phyloP scores from a whole-genome alignment of 2,888 invertebrate species.

The Rhyacophila evoluta region DNA sequence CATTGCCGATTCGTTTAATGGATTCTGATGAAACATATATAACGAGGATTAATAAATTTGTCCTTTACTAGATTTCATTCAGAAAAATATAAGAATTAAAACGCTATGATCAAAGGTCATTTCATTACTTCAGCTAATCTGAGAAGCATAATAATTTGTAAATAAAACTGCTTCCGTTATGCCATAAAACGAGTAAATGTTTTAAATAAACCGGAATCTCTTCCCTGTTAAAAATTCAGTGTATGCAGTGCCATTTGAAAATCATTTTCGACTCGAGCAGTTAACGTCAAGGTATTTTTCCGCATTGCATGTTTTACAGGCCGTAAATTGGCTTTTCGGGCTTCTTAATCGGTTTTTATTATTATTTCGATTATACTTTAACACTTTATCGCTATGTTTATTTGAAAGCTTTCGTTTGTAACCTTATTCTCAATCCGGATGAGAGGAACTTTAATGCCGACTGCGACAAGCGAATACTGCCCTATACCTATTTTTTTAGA shows the following conservation, averaged over 20 bases:
- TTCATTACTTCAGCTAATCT: no score
- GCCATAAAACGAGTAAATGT: no score
- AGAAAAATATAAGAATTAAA: no score
- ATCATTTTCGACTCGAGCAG: slow-evolving; percentile 3
- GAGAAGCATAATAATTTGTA: no score
- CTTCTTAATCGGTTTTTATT: slow-evolving; percentile 17
- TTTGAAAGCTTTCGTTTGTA: not conserved
- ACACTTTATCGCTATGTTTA: slow-evolving; percentile 9
- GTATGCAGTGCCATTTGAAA: not conserved
- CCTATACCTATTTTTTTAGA: no score
- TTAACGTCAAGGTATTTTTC: slow-evolving; percentile 1
- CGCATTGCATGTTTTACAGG: slow-evolving; percentile 19
- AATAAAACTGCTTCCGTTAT: no score
- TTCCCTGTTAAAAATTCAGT: not conserved
- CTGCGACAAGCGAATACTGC: not conserved
- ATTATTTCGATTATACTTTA: slow-evolving; percentile 24
- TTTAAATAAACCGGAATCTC: not conserved
- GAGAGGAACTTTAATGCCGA: slow-evolving; percentile 9
- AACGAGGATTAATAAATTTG: no score
- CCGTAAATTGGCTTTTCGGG: slow-evolving; percentile 17
- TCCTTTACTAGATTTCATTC: no score
- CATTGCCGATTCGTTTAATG: no score
- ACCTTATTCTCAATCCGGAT: not conserved
- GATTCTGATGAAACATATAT: no score
- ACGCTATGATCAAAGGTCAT: no score